Percentiles rank a stretch among this genome's conserved stretches.
Evolutionary conservation across 1,140 invertebrate species (phyloP).

Genomic region (Macrosteles quadrilineatus): DNA sequence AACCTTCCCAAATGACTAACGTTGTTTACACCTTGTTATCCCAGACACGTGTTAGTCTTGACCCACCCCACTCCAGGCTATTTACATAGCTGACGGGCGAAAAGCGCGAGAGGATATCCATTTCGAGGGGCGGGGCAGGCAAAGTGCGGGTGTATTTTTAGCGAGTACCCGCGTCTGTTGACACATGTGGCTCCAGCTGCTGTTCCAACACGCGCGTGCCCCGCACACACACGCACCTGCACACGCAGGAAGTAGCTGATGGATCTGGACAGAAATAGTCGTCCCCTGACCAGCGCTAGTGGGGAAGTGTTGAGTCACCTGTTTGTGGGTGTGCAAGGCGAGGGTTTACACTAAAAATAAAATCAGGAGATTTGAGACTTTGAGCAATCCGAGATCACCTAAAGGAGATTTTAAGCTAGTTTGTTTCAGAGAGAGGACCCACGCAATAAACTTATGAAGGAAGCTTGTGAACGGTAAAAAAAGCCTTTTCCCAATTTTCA

Average conservation of each 20-base stretch:
- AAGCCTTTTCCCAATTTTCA: no score
- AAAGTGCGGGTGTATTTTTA: conserved; percentile 14
- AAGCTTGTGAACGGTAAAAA: no score
- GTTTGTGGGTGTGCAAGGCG: no score
- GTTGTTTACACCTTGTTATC: no score
- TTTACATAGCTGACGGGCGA: not conserved
- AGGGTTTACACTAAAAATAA: no score
- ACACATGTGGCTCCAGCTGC: not conserved
- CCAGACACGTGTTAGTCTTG: no score
- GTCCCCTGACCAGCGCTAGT: not conserved
- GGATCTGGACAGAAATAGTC: conserved; percentile 4
- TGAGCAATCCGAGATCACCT: no score
- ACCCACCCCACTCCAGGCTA: not conserved
- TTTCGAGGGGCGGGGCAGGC: not conserved
- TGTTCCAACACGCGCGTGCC: not conserved
- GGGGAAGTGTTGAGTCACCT: not conserved
- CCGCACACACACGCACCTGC: not conserved
- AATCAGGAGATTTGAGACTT: no score
- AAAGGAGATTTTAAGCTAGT: no score
- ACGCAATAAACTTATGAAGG: no score
- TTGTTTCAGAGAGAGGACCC: no score
- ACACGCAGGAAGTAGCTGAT: conserved; percentile 6
- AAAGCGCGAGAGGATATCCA: conserved; percentile 1
- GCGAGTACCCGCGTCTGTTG: conserved; percentile 9
- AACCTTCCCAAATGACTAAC: no score